Conservation (phyloP, 2,888 invertebrate genomes). For the Hypolimnas misippus region DNA sequence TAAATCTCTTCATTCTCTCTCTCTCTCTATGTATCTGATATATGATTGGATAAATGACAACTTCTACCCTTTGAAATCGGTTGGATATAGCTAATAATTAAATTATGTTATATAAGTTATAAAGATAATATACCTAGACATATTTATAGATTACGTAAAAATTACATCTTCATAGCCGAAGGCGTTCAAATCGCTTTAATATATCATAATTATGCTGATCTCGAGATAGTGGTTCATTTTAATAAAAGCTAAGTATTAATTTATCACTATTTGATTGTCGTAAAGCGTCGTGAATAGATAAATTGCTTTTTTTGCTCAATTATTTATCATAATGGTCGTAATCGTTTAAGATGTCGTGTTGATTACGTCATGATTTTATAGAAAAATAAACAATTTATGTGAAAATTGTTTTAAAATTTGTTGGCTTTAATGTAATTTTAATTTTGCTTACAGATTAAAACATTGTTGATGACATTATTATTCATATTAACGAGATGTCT, state of each 20-base stretch:
- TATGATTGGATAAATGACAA: no score
- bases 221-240: constrained; percentile 27
- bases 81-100: neutral
- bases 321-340: constrained; percentile 2
- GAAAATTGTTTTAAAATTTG: no score
- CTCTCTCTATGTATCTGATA: no score
- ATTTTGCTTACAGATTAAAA: no score
- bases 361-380: neutral
- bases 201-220: constrained; percentile 35
- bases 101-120: constrained; percentile 1
- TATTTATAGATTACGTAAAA: constrained; percentile 6
- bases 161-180: constrained; percentile 9
- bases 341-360: constrained; percentile 3
- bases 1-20: no score
- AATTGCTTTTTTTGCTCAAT: constrained; percentile 21
- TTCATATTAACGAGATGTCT: no score
- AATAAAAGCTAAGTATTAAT: constrained; percentile 29
- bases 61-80: no score
- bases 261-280: constrained; percentile 36
- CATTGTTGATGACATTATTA: no score
- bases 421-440: no score
- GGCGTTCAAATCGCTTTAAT: constrained; percentile 22
- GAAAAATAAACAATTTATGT: neutral
- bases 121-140: constrained; percentile 5
- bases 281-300: constrained; percentile 31